phyloP scores from a whole-genome alignment of 2,888 invertebrate genomes.

The Phytoseiulus persimilis region DNA sequence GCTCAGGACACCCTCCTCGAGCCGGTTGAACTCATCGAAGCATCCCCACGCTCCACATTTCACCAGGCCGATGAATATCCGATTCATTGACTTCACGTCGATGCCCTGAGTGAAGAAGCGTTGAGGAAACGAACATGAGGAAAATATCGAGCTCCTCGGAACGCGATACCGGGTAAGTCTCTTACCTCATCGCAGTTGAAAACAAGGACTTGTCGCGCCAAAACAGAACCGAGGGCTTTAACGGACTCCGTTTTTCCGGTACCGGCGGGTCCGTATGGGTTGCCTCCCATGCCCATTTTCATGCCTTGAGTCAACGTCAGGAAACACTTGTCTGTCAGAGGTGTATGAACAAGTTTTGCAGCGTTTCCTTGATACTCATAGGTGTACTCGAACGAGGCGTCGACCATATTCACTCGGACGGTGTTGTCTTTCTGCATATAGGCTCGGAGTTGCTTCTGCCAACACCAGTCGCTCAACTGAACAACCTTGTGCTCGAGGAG shows the following conservation, averaged over 20 bases:
- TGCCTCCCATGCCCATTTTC: slow-evolving; percentile 90
- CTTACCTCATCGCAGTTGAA: slow-evolving; percentile 89
- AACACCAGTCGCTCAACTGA: slow-evolving; percentile 70
- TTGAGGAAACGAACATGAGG: background rate
- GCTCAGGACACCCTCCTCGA: slow-evolving; percentile 85
- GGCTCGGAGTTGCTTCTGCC: slow-evolving; percentile 82
- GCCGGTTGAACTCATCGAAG: slow-evolving; percentile 96
- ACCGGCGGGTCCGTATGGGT: slow-evolving; percentile 97
- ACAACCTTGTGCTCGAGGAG: slow-evolving; percentile 61
- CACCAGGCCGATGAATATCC: slow-evolving; percentile 84
- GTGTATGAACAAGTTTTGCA: slow-evolving; percentile 86
- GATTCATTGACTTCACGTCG: slow-evolving; percentile 85
- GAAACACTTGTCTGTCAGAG: slow-evolving; percentile 93
- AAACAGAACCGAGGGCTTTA: slow-evolving; percentile 78
- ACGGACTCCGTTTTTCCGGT: slow-evolving; percentile 98
- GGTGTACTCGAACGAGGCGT: slow-evolving; percentile 86
- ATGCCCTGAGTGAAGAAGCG: slow-evolving; percentile 61
- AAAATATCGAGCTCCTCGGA: too few species aligned
- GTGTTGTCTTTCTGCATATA: slow-evolving; percentile 54
- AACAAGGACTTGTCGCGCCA: slow-evolving; percentile 86
- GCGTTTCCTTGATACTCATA: slow-evolving; percentile 97
- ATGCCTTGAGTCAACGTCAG: slow-evolving; percentile 84
- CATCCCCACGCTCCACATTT: slow-evolving; percentile 95
- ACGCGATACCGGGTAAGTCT: background rate
- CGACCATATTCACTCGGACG: slow-evolving; percentile 72